Percentiles rank a stretch among this genome's conserved stretches.
Conservation (phyloP, 1,140 invertebrate genomes). For the Agrypnia vestita region DNA sequence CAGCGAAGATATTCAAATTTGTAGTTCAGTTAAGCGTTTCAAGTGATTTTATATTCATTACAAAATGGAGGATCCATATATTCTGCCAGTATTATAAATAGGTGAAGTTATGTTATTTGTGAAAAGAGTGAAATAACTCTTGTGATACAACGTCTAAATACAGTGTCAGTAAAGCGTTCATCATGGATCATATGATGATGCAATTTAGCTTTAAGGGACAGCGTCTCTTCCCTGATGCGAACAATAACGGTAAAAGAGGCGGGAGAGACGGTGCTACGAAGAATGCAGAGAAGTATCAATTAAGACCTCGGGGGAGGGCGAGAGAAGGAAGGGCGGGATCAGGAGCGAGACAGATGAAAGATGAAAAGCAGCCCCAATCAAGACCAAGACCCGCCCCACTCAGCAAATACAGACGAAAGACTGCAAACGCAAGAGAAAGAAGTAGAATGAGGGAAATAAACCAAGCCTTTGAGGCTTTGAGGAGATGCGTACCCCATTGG, state of each 20-base stretch:
- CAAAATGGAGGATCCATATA: constrained; percentile 11
- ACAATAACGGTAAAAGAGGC: constrained; percentile 57
- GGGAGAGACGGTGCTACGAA: constrained; percentile 27
- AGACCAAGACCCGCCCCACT: constrained; percentile 86
- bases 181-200: constrained; percentile 61
- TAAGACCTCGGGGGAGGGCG: constrained; percentile 66
- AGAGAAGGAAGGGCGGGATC: constrained; percentile 19
- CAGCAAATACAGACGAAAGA: constrained; percentile 91
- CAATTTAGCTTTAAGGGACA: constrained; percentile 60
- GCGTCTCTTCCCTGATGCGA: constrained; percentile 56
- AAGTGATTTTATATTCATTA: background rate
- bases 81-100: constrained; percentile 12
- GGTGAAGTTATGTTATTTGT: background rate
- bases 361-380: constrained; percentile 58
- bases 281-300: constrained; percentile 70
- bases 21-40: background rate
- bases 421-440: constrained; percentile 90
- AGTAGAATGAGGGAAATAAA: constrained; percentile 92
- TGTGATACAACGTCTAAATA: too few species aligned
- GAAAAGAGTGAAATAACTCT: background rate
- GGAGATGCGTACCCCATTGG: constrained; percentile 81
- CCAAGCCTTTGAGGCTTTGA: constrained; percentile 86
- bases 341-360: constrained; percentile 30
- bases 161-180: background rate
- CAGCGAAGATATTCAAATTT: background rate